Evolutionary conservation across 1,140 invertebrate genomes (phyloP).

Genomic region (Anastrepha obliqua): DNA sequence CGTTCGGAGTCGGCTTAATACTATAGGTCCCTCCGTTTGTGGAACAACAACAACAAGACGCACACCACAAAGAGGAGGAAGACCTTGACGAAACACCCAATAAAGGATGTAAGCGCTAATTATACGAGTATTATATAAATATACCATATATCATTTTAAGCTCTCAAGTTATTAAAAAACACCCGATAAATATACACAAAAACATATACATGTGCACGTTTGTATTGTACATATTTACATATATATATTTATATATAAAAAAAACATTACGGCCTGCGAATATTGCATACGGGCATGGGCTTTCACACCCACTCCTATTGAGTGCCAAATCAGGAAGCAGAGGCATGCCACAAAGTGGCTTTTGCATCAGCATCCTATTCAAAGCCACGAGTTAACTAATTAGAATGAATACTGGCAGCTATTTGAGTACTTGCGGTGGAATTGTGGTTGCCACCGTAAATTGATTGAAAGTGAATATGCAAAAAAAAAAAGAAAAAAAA

Average conservation of each 20-base stretch:
- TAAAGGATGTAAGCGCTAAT: no score
- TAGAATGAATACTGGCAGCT: constrained; percentile 8
- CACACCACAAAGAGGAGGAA: no score
- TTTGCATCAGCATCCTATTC: constrained; percentile 3
- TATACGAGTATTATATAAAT: no score
- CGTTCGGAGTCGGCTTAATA: no score
- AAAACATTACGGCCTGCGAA: background rate
- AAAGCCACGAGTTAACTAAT: constrained; percentile 43
- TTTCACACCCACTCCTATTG: background rate
- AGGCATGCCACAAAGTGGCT: constrained; percentile 23
- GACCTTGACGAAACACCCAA: no score
- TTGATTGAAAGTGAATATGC: background rate
- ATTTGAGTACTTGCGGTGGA: background rate
- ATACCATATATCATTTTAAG: no score
- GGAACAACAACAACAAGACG: no score
- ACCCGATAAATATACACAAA: background rate
- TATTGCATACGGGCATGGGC: background rate
- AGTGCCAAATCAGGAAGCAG: constrained; percentile 18
- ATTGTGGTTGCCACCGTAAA: background rate
- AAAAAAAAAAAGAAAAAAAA: background rate
- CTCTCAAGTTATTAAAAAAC: no score
- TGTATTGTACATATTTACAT: background rate
- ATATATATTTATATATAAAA: background rate
- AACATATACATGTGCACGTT: background rate
- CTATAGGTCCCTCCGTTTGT: no score